Evolutionary conservation across 2,888 invertebrate species (phyloP).

Genomic region (Lissocephala sabroskyi): DNA sequence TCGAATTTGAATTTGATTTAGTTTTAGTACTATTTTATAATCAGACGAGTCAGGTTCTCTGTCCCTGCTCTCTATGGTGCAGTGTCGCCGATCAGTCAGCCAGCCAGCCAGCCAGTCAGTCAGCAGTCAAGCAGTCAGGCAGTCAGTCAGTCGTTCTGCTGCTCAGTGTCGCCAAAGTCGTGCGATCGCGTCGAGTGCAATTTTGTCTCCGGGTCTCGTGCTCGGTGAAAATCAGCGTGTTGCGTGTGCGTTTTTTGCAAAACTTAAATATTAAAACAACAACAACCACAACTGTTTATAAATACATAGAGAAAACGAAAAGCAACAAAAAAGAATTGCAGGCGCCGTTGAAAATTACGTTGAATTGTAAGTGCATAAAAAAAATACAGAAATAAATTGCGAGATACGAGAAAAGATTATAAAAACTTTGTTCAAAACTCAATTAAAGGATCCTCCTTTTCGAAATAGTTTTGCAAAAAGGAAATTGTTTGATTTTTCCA

Average conservation of each 20-base stretch:
- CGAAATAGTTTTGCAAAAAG: no score
- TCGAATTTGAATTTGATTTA: slow-evolving; percentile 63
- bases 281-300: not conserved
- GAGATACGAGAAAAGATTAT: slow-evolving; percentile 11
- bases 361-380: not conserved
- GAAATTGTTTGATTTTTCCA: not conserved
- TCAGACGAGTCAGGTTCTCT: slow-evolving; percentile 57
- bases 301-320: not conserved
- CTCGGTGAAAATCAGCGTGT: not conserved
- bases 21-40: slow-evolving; percentile 64
- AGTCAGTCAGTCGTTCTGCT: not conserved
- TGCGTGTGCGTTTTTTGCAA: not conserved
- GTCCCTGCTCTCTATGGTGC: slow-evolving; percentile 20
- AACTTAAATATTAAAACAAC: slow-evolving; percentile 1
- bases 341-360: not conserved
- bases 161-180: slow-evolving; percentile 28
- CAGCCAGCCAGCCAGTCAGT: slow-evolving; percentile 3
- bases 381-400: slow-evolving; percentile 10
- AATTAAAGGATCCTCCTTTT: not conserved
- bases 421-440: not conserved
- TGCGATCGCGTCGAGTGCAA: slow-evolving; percentile 23
- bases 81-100: slow-evolving; percentile 7
- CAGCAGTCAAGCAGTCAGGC: slow-evolving; percentile 3
- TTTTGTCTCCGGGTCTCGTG: not conserved
- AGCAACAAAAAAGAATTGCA: not conserved